A percentile compares a stretch with the other conserved stretches of the same genome.
phyloP scores from a whole-genome alignment of 2,888 invertebrate species.

The Uropetala carovei region DNA sequence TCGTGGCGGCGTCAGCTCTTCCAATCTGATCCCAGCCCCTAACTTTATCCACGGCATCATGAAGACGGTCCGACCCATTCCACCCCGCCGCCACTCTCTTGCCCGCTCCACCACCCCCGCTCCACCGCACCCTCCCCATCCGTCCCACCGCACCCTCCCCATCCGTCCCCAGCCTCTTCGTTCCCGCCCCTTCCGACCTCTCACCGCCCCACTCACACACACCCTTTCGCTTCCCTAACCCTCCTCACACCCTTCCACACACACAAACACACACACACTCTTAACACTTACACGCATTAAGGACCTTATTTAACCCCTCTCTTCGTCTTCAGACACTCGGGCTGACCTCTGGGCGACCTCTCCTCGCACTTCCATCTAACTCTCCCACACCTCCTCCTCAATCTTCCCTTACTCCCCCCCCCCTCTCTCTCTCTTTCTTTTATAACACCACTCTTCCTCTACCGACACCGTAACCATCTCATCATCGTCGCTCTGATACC shows the following conservation, averaged over 20 bases:
- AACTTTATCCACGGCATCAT: not conserved
- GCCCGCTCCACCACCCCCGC: too few relatives aligned
- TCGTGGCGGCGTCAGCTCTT: not conserved
- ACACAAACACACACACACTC: not conserved
- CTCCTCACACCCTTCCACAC: not conserved
- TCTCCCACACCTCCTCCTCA: not conserved
- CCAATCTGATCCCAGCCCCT: not conserved
- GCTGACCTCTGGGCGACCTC: slow-evolving; percentile 9
- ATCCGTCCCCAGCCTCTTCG: too few relatives aligned
- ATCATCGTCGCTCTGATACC: slow-evolving; percentile 4
- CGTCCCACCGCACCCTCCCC: too few relatives aligned
- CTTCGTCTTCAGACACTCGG: not conserved
- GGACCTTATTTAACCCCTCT: slow-evolving; percentile 17
- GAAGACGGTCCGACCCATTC: not conserved
- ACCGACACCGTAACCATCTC: not conserved
- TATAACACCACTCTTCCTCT: not conserved
- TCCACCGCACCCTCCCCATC: too few relatives aligned
- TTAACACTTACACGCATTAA: not conserved
- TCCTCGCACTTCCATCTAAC: not conserved
- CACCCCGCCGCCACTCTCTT: too few relatives aligned
- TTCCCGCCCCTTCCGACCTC: too few relatives aligned
- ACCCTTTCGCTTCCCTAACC: not conserved
- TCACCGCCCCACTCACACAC: too few relatives aligned
- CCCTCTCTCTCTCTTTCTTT: not conserved
- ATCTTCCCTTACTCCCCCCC: not conserved